Base-by-base conservation (phyloP, 92 coral and sea anemone genomes). In the Porites cylindrica region DNA sequence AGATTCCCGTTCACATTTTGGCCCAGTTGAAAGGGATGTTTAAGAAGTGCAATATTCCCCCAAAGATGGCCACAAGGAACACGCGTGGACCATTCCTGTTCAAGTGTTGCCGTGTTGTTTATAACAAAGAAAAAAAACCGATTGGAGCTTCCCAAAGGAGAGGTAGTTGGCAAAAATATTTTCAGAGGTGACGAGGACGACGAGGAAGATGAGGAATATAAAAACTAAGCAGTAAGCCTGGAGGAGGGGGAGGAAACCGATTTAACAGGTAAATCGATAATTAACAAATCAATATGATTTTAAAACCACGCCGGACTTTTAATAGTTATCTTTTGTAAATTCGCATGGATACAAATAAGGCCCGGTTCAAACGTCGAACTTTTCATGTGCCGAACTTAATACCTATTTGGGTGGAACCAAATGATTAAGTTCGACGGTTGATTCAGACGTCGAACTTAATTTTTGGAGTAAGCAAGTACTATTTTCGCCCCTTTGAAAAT, bases 31-130 rank as follows among this genome's bases (percentile, higher is more conserved):
- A 19, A 21, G 32, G 32, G 8, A 4, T 0, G 8, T 8, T 10
- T 2, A 32, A 26, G 7, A 65, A 19, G 81, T 56, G 47, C 2
- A 3, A 2, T 14, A 29, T 59, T 77, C 69, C 81, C 18, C 62
- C 81, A 26, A 65, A 60, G 47, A n/a, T 77, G n/a, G 69, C 29
- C 11, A 29, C 69, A 17, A 77, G 81, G 16, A 32, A 20, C 24
- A 8, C 54, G 3, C 54, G 24, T 1, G 81, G 69, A 10, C 69
- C 81, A 24, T 38, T 77, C 32, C 81, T 77, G 23, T 61, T 77
- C 70, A 77, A 60, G 29, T 77, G 70, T 12, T 26, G 53, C 68
- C 21, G 26, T 13, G 81, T 77, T 26, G 70, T 24, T 17, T 77
- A 29, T 47, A 16, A 60, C 16, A 54, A 77, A 19, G 81, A 59